Evolutionary conservation across 2,113 vertebrate species (phyloP).

Genomic region (Dissostichus mawsoni): DNA sequence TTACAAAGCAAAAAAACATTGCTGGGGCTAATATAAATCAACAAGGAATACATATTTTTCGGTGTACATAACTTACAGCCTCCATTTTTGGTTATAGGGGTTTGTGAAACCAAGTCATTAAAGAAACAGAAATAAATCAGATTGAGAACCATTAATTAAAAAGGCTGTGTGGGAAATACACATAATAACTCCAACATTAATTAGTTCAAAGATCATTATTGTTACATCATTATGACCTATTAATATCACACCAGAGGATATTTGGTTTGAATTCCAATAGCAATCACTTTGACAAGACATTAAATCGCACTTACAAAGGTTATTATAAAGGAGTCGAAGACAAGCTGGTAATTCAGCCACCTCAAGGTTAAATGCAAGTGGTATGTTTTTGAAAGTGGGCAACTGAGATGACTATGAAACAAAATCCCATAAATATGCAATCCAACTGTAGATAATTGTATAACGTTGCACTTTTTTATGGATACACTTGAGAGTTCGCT

Average conservation of each 20-base stretch:
- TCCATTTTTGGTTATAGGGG: neutral
- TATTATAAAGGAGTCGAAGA: neutral
- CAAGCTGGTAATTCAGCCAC: neutral
- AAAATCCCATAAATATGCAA: neutral
- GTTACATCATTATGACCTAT: conserved; percentile 3
- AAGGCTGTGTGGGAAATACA: conserved; percentile 1
- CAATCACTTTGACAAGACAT: conserved; percentile 8
- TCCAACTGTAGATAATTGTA: neutral
- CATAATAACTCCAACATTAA: neutral
- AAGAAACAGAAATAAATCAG: conserved; percentile 17
- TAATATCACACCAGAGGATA: neutral
- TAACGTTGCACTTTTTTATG: neutral
- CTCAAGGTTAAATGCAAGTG: too few species aligned
- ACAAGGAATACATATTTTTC: neutral
- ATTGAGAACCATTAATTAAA: neutral
- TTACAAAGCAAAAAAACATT: neutral
- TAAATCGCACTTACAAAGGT: neutral
- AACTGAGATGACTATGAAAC: neutral
- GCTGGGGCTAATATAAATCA: neutral
- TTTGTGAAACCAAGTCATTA: conserved; percentile 18
- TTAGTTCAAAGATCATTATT: conserved; percentile 9
- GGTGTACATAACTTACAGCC: neutral
- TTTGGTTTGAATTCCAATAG: conserved; percentile 5
- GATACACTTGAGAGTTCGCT: neutral
- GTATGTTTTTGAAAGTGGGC: neutral